Base-by-base conservation (phyloP, 2,797 vertebrate genomes). In the Masticophis lateralis region DNA sequence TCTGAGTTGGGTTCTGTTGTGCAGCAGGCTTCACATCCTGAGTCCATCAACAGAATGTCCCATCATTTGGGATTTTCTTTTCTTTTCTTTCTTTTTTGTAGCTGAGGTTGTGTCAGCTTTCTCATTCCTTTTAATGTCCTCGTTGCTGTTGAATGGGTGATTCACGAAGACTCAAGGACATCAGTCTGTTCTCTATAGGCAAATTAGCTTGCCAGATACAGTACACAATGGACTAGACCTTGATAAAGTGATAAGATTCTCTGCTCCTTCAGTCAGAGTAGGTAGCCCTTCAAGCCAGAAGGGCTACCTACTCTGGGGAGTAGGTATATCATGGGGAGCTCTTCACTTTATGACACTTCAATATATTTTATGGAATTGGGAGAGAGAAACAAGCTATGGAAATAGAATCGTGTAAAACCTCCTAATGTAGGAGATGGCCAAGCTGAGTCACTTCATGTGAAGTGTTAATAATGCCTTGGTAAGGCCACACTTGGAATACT, bases 1-100 rank as follows among this genome's bases (percentile, higher is more conserved):
- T 93, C 18, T 90, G 79, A 27, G 88, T 86, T 92, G 74, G 57
- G 56, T 92, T 92, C 32, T 86, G 59, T 55, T 87, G 4, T 10
- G 60, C 86, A 37, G 88, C 79, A 93, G 51, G 55, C 32, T 9
- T 90, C 59, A 66, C 4, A 53, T 66, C 88, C 59, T 43, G 79
- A 22, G 5, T 90, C 43, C 47, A 51, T n/a, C 22, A 22, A 22
- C 86, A 60, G 28, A 92, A 53, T 47, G 11, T 89, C 53, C 47
- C 13, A 27, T 63, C 63, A 53, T 61, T 55, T 89, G 47, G 37
- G 12, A 51, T 11, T 37, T 5, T 28, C 1, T 86, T 28, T 22
- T 16, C 0, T 13, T 27, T 5, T 47, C 14, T 6, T 28, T 22
- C 4, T 55, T 13, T 22, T 28, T 13, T 32, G 16, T 22, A 37